These are phyloP conservation scores for Mixornis gularis DNA, from an alignment of 2,113 vertebrate genomes.

Conservation along the genomic window DNA sequence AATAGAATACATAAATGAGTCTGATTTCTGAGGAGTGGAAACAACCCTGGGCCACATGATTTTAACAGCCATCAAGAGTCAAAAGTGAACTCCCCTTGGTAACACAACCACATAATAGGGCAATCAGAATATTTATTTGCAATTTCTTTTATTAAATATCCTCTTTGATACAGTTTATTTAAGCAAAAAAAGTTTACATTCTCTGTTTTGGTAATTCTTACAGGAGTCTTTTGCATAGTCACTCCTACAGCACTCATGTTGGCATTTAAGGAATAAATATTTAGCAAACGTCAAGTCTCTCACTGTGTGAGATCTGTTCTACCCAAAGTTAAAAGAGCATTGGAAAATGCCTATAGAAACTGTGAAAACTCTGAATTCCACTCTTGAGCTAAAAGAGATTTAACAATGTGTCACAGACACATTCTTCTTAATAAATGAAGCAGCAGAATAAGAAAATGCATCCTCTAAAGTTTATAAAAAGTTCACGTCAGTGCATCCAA, in stretches of 20 bases:
- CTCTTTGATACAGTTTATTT: neutral
- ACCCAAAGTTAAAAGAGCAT: neutral
- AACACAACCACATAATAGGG: neutral
- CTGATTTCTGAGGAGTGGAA: neutral
- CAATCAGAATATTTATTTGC: neutral
- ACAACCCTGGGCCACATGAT: accelerated
- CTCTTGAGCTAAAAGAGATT: neutral
- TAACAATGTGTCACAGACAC: neutral
- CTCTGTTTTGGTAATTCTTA: neutral
- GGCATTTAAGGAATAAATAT: neutral
- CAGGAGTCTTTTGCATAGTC: neutral
- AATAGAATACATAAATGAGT: neutral
- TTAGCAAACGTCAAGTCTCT: neutral
- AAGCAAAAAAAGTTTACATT: neutral
- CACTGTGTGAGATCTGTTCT: neutral
- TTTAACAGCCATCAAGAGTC: neutral
- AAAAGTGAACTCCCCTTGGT: neutral
- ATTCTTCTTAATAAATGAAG: neutral
- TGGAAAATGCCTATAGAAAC: neutral
- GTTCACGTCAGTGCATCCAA: neutral
- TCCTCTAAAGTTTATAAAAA: neutral
- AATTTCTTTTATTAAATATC: conserved; percentile 18
- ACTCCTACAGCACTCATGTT: neutral
- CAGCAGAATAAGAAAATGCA: neutral
- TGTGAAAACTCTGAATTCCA: neutral